phyloP scores from a whole-genome alignment of 2,888 invertebrate species.

The Chaitophorus viminalis region DNA sequence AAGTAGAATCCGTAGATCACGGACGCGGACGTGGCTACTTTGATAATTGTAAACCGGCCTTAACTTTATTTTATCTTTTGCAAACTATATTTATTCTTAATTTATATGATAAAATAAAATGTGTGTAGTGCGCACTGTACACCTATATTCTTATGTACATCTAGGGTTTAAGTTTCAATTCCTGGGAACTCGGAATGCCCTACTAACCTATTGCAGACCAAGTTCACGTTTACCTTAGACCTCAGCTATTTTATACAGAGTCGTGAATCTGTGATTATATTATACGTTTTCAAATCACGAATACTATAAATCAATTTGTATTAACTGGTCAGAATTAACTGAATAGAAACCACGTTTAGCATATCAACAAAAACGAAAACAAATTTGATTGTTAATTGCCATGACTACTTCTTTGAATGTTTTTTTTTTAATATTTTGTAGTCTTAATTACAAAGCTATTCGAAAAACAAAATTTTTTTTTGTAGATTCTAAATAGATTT shows the following conservation, averaged over 20 bases:
- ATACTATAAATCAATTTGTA: neutral
- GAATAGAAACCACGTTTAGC: neutral
- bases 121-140: no score
- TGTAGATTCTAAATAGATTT: neutral
- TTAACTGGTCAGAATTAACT: no score
- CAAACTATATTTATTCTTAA: no score
- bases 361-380: neutral
- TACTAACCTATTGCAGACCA: slow-evolving; percentile 31
- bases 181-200: slow-evolving; percentile 17
- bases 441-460: neutral
- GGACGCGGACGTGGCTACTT: no score
- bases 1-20: no score
- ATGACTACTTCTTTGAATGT: neutral
- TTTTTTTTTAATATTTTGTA: neutral
- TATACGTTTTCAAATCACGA: neutral
- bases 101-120: neutral
- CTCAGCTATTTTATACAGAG: neutral
- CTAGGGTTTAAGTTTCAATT: slow-evolving; percentile 17
- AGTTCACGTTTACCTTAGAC: slow-evolving; percentile 19
- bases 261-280: neutral
- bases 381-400: neutral
- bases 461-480: neutral
- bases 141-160: neutral
- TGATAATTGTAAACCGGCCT: no score
- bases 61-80: no score